Conservation (phyloP, 2,888 invertebrate species). For the Mylabris sibirica region DNA sequence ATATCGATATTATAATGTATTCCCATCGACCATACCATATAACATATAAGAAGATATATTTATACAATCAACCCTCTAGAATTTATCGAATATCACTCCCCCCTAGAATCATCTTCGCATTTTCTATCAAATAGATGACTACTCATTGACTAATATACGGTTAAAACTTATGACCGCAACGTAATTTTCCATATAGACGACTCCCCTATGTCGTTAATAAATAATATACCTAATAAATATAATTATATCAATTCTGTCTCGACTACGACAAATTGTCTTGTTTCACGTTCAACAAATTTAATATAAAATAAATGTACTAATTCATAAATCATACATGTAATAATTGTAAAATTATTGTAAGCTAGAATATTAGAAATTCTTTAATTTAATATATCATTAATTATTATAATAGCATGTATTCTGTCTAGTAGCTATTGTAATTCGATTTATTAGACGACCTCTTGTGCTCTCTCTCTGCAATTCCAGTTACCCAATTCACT, state of each 20-base stretch:
- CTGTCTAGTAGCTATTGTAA: background rate
- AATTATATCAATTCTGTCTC: conserved; percentile 45
- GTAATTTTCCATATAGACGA: conserved; percentile 32
- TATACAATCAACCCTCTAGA: conserved; percentile 18
- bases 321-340: conserved; percentile 19
- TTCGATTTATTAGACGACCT: background rate
- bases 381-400: background rate
- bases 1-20: conserved; percentile 44
- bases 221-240: conserved; percentile 53
- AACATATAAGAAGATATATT: background rate
- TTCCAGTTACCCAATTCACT: background rate
- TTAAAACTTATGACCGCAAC: conserved; percentile 31
- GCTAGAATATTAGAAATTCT: background rate
- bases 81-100: conserved; percentile 12
- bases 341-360: background rate
- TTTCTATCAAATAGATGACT: background rate
- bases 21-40: conserved; percentile 26
- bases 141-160: background rate
- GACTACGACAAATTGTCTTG: conserved; percentile 50
- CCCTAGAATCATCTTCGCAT: background rate
- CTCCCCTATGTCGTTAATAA: conserved; percentile 37
- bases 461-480: conserved; percentile 2
- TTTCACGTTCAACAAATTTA: conserved; percentile 52
- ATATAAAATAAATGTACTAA: conserved; percentile 48
- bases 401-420: background rate